A percentile compares a stretch with the other conserved stretches of the same genome.
These are phyloP conservation scores for Sinotaia quadrata DNA, from an alignment of 2,888 invertebrate genomes.

Conservation along the genomic window DNA sequence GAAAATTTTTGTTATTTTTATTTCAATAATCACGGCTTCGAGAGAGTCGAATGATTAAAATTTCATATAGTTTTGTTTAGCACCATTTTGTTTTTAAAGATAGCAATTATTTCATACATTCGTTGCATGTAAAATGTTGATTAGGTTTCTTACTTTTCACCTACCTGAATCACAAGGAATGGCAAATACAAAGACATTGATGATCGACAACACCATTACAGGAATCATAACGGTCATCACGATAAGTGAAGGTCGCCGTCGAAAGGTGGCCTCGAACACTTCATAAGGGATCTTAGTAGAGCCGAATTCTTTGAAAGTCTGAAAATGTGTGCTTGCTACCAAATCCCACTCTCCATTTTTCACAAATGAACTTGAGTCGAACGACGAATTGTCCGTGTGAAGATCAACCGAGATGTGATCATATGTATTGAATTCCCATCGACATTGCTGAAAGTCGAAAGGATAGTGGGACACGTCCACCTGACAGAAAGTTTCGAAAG, in stretches of 20 bases:
- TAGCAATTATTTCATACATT: no score
- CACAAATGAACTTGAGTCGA: background rate
- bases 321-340: background rate
- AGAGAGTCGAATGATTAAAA: no score
- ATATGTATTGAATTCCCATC: background rate
- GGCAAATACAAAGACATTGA: slow-evolving; percentile 22
- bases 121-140: no score
- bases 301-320: no score
- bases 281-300: background rate
- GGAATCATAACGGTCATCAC: slow-evolving; percentile 16
- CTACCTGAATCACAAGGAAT: slow-evolving; percentile 25
- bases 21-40: no score
- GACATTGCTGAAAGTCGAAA: slow-evolving; percentile 13
- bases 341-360: slow-evolving; percentile 19
- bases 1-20: no score
- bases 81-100: no score
- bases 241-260: slow-evolving; percentile 11
- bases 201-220: slow-evolving; percentile 2
- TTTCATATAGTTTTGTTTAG: no score
- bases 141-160: no score
- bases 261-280: slow-evolving; percentile 9
- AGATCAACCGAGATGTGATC: background rate
- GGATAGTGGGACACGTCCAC: slow-evolving; percentile 24
- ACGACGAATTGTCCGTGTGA: background rate
- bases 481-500: slow-evolving; percentile 11